phyloP scores from a whole-genome alignment of 2,113 vertebrate genomes.

The Symphodus melops region DNA sequence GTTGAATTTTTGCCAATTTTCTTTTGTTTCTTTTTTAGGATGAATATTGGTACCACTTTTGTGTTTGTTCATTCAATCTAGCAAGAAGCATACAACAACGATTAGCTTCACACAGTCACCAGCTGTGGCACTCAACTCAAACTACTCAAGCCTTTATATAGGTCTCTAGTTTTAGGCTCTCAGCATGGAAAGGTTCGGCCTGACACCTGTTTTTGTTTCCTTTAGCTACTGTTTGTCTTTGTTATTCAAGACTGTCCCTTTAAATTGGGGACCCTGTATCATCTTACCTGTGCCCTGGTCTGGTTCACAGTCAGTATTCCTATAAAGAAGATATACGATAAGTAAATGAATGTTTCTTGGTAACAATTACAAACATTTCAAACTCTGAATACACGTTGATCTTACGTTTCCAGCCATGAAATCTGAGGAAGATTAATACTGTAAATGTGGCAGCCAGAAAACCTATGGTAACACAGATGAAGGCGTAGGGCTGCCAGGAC shows the following conservation, averaged over 20 bases:
- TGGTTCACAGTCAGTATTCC: neutral
- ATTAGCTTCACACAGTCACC: no score
- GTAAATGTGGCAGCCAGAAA: conserved; percentile 11
- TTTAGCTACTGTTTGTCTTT: no score
- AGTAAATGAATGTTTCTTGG: neutral
- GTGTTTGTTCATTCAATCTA: neutral
- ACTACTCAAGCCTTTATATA: no score
- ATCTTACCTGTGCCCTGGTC: conserved; percentile 25
- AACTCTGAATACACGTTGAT: neutral
- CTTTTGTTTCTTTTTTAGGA: neutral
- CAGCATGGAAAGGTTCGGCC: no score
- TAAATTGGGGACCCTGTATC: no score
- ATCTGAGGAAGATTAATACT: neutral
- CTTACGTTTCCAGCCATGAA: conserved; percentile 25
- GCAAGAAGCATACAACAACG: neutral
- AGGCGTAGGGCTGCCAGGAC: conserved; percentile 24
- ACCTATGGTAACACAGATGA: neutral
- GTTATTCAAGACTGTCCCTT: no score
- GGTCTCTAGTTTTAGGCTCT: no score
- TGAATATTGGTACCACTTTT: neutral
- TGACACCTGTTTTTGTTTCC: no score
- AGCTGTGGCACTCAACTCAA: no score
- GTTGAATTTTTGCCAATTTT: neutral
- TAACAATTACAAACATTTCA: neutral
- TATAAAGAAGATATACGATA: conserved; percentile 10